phyloP scores from a whole-genome alignment of 2,797 vertebrate genomes.

The Antennarius maculatus region DNA sequence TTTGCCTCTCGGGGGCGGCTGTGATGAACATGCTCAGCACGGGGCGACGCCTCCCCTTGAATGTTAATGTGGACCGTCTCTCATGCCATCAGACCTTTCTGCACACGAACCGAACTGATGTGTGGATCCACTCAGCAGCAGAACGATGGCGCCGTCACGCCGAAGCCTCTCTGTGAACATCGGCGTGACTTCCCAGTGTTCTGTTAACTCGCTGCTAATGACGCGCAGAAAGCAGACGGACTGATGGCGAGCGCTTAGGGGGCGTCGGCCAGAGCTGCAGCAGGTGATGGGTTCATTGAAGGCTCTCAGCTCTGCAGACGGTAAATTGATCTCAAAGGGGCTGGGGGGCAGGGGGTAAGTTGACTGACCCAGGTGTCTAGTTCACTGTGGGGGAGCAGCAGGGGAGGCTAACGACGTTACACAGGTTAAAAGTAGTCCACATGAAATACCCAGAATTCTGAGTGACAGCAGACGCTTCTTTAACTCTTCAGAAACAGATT shows the following conservation, averaged over 20 bases:
- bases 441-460: slow-evolving; percentile 42
- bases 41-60: background rate
- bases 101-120: background rate
- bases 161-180: slow-evolving; percentile 13
- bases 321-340: slow-evolving; percentile 73
- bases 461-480: slow-evolving; percentile 26
- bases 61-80: background rate
- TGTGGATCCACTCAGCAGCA: slow-evolving; percentile 19
- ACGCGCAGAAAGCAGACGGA: background rate
- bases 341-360: slow-evolving; percentile 55
- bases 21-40: background rate
- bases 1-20: background rate
- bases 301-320: slow-evolving; percentile 18
- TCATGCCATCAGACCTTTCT: background rate
- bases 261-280: background rate
- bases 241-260: background rate
- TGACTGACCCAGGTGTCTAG: slow-evolving; percentile 64
- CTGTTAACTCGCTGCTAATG: background rate
- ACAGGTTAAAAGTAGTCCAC: slow-evolving; percentile 58
- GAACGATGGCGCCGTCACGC: background rate
- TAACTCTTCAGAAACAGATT: slow-evolving; percentile 17
- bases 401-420: slow-evolving; percentile 57
- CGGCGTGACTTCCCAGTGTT: background rate
- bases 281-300: background rate
- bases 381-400: slow-evolving; percentile 47